Base-by-base conservation (phyloP, 2,888 invertebrate genomes). In the Andrena dorsata region DNA sequence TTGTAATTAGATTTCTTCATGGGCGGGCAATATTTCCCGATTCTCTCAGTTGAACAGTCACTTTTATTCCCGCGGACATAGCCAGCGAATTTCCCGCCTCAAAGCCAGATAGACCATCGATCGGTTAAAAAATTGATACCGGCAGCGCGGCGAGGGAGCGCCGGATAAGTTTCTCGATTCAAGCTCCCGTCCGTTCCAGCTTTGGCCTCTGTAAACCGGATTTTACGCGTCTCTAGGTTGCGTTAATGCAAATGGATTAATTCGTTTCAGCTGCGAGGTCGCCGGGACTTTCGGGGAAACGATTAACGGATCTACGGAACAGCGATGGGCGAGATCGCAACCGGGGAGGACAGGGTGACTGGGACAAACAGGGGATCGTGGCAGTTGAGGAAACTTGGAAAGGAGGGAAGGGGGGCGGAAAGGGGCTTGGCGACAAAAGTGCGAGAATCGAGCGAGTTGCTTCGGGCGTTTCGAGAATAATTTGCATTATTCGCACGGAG, bases 401-500 rank as follows among this genome's bases (percentile, higher is more conserved):
- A 23, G 53, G 23, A 16, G 16, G 4, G 7, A 30, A n/a, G 47
- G 35, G 47, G n/a, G n/a, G 68, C 30, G 63, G 58, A 58, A 64
- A 70, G 66, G 28, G 64, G 70, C 49, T 60, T 41, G 69, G 66
- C 47, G 69, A 75, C 60, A 73, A 80, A 78, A 82, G 78, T 86
- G 79, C 72, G 80, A 86, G 56, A 77, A 68, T 64, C 81, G 70
- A 72, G 84, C 83, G 75, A 84, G 71, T 63, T 74, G 76, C 85
- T 88, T 66, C 64, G 68, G 82, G 84, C 86, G 82, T 80, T 86
- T 81, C 76, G 60, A 72, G 77, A 80, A 86, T 88, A 88, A 88
- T 88, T 88, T 88, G 86, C 87, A 88, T 87, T 88, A 88, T 87
- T 86, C 86, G 84, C 70, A 83, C 60, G 77, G 80, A 77, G 84